phyloP scores from a whole-genome alignment of 1,140 invertebrate species.

The Drosophila quadrilineata region DNA sequence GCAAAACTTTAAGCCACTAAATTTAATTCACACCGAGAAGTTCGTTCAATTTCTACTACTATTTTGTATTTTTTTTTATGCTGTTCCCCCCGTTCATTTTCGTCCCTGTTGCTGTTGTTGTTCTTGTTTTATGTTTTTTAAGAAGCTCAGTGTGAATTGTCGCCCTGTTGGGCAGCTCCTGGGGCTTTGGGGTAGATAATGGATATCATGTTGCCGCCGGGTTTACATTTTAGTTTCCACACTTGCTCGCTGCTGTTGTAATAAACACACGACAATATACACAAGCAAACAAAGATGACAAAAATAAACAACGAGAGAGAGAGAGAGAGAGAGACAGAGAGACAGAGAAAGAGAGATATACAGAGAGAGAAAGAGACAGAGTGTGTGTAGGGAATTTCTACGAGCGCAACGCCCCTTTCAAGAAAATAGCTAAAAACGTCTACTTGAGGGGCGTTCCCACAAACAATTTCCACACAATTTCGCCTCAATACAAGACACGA shows the following conservation, averaged over 20 bases:
- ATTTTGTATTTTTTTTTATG: too few relatives aligned
- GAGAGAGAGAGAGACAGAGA: too few relatives aligned
- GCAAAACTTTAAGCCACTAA: conserved; percentile 59
- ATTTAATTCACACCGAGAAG: conserved; percentile 56
- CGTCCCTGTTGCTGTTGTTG: background rate
- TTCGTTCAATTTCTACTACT: too few relatives aligned
- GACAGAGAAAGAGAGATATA: too few relatives aligned
- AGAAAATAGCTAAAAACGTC: conserved; percentile 7
- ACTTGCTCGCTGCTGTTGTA: conserved; percentile 65
- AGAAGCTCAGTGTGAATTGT: conserved; percentile 27
- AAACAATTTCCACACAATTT: background rate
- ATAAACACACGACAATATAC: conserved; percentile 75
- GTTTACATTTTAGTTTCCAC: conserved; percentile 72
- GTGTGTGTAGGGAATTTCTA: too few relatives aligned
- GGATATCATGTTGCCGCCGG: conserved; percentile 68
- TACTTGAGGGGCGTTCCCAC: background rate
- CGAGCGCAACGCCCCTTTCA: background rate
- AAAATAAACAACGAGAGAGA: too few relatives aligned
- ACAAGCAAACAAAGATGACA: too few relatives aligned
- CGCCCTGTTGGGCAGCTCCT: conserved; percentile 5
- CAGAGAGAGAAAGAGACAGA: too few relatives aligned
- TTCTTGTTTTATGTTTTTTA: background rate
- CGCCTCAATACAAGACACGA: background rate
- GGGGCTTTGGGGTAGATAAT: conserved; percentile 49
- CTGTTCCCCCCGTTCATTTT: conserved; percentile 11